Evolutionary conservation across 2,113 vertebrate species (phyloP), one percentile per base, ranked within the genome.

Genomic region (Notothenia coriiceps): DNA sequence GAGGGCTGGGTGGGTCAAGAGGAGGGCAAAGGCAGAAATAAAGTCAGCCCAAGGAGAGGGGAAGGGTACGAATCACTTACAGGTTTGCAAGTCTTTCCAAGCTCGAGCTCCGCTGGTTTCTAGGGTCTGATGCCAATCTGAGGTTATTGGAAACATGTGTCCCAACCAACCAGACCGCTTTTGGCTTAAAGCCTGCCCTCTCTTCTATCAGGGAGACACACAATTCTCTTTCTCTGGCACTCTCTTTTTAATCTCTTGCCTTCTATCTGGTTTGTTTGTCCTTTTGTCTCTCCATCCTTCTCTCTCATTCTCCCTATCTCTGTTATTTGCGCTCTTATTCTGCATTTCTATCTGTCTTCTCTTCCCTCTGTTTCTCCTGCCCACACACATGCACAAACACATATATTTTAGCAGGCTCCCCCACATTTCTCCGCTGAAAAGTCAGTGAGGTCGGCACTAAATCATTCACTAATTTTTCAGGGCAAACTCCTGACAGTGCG

Each of bases 41-140:
- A 89, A 88, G 87, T 80, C 73, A 84, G 78, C 56, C 77, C 77
- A 88, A 90, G 86, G 91, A 90, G 71, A 87, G 20, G 25, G 51
- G 55, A 87, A 89, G 77, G 81, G 72, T 77, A 85, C 5, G 57
- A 89, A 93, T 90, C 85, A 81, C 83, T 92, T 90, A 81, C 86
- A 84, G 54, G 76, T 86, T 84, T 69, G 68, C 3, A 25, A 61
- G 79, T 81, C 71, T 56, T 47, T 83, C 52, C 29, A 52, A 85
- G 82, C 82, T 84, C 8, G 51, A 79, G 80, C 60, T 88, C 59
- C 70, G 72, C 63, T 84, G 75, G 54, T 79, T 87, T 56, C 67
- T 70, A 54, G 55, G 50, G 20, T 83, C 69, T 35, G 86, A 73
- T 83, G 80, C 76, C 83, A 85, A 77, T 85, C 70, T 72, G 25